phyloP scores from a whole-genome alignment of 2,113 vertebrate species.

The Dinomys branickii region DNA sequence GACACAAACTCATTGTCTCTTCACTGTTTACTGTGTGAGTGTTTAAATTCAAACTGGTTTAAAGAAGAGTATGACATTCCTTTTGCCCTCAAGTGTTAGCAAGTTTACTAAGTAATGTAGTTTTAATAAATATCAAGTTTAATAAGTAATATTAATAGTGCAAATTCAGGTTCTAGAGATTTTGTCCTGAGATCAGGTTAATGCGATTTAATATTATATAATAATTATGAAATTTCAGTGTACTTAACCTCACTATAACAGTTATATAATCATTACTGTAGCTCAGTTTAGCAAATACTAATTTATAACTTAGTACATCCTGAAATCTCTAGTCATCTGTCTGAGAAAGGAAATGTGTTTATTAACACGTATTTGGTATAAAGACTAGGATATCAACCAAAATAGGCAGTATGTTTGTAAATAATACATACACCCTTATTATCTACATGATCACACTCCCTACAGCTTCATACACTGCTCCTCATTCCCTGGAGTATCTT shows the following conservation, averaged over 20 bases:
- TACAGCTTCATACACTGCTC: background rate
- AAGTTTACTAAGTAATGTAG: too few relatives aligned
- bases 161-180: background rate
- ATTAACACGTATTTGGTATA: background rate
- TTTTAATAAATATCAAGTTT: too few relatives aligned
- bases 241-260: background rate
- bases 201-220: background rate
- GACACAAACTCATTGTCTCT: background rate
- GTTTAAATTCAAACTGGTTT: background rate
- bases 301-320: background rate
- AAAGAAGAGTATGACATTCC: background rate
- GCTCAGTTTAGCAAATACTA: background rate
- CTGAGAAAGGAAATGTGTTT: background rate
- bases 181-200: background rate
- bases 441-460: too few relatives aligned
- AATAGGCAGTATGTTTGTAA: background rate
- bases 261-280: background rate
- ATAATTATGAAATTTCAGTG: background rate
- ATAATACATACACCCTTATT: too few relatives aligned
- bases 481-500: rapidly evolving
- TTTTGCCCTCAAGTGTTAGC: background rate
- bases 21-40: background rate
- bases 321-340: background rate
- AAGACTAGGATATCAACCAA: background rate
- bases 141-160: background rate